phyloP scores from a whole-genome alignment of 1,140 invertebrate genomes.

The Pantala flavescens region DNA sequence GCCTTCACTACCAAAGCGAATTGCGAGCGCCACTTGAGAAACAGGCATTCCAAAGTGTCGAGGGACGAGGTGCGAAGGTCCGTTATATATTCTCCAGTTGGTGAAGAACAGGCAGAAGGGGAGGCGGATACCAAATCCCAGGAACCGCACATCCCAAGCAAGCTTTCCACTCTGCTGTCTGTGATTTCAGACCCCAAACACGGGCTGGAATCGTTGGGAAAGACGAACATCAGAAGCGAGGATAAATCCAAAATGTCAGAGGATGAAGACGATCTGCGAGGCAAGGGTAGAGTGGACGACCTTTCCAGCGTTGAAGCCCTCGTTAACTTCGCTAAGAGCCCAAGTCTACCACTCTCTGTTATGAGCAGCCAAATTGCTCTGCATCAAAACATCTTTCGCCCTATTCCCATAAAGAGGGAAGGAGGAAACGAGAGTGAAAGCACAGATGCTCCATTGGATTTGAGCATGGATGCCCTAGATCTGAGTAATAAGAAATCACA shows the following conservation, averaged over 20 bases:
- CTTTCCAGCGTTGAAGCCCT: slow-evolving; percentile 22
- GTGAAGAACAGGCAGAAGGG: background rate
- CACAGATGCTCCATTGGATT: slow-evolving; percentile 55
- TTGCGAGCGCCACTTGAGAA: slow-evolving; percentile 78
- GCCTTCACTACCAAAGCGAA: slow-evolving; percentile 93
- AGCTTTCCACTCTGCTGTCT: slow-evolving; percentile 11
- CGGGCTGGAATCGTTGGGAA: background rate
- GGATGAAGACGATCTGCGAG: background rate
- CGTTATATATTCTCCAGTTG: slow-evolving; percentile 68
- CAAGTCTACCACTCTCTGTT: background rate
- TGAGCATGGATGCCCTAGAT: slow-evolving; percentile 74
- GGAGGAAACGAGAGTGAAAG: background rate
- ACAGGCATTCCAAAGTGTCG: slow-evolving; percentile 73
- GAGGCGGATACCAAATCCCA: background rate
- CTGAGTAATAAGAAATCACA: slow-evolving; percentile 62
- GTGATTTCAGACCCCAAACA: background rate
- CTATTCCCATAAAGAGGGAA: background rate
- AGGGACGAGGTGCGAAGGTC: slow-evolving; percentile 77
- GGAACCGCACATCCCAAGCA: background rate
- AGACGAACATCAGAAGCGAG: background rate
- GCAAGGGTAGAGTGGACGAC: background rate
- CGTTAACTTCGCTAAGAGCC: slow-evolving; percentile 22
- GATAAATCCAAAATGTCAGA: background rate
- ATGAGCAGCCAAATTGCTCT: background rate
- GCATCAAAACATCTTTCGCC: background rate